Evolutionary conservation across 35 echinoderm and acorn worm genomes (phyloP), one percentile per base, ranked within the genome.

Genomic region (Diadema setosum): DNA sequence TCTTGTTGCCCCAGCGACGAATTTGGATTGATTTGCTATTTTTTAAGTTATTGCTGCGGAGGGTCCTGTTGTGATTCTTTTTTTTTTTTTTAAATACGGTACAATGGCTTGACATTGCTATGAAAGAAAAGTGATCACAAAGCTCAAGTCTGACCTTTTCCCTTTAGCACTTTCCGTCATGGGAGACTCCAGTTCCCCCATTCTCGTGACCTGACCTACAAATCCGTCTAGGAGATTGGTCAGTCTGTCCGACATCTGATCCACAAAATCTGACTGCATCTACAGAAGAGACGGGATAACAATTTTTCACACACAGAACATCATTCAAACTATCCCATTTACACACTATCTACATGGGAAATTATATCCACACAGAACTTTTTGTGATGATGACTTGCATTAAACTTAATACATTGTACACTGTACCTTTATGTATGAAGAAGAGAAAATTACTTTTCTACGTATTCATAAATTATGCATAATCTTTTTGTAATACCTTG

Each of bases 181-280:
- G 36, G 57, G 48, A 17, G 48, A 84, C 26, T 84, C 82, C 12
- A 30, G 32, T 39, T 87, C 85, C 6, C 37, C 69, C 85, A 73
- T 65, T 37, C 45, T 87, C 4, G 64, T 70, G 23, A 87, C 60
- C 42, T 87, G 41, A 32, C 85, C 85, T 6, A 87, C 85, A 49
- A 87, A 87, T 17, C 65, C 69, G 27, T 87, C 63, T 65, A 87
- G 32, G 21, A 87, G 37, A 39, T 70, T 57, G 7, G 70, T 32
- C 7, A 87, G 64, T 11, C 69, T 46, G 30, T 70, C 85, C 11
- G 70, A 31, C 33, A 87, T 65, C 21, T 70, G 85, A 30, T 70
- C 85, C 3, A 87, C 61, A 87, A 87, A 87, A 29, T 87, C 85
- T 12, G 85, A 35, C 9, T 78, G 73, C 73, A 78, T 78, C 73